phyloP scores from a whole-genome alignment of 2,888 invertebrate species.

The Isotomurus palustris region DNA sequence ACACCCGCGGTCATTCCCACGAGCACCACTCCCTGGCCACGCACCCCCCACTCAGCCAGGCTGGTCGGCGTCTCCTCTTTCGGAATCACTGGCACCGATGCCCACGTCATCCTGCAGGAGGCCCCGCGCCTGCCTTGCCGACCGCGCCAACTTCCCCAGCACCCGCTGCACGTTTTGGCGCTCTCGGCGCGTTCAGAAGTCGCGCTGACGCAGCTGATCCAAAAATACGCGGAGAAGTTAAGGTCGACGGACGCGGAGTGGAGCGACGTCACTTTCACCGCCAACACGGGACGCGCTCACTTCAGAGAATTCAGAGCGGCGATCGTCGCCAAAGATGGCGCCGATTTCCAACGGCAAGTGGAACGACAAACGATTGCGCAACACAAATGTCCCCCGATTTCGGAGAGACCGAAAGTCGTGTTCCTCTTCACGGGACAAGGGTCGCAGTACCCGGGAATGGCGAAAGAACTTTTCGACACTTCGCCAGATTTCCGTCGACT shows the following conservation, averaged over 20 bases:
- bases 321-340: slow-evolving; percentile 5
- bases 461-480: slow-evolving; percentile 16
- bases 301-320: slow-evolving; percentile 6
- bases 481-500: slow-evolving; percentile 19
- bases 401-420: not conserved
- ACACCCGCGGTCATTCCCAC: slow-evolving; percentile 20
- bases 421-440: slow-evolving; percentile 17
- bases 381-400: not conserved
- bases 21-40: not conserved
- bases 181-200: slow-evolving; percentile 17
- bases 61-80: slow-evolving; percentile 4
- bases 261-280: slow-evolving; percentile 12
- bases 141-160: not conserved
- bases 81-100: slow-evolving; percentile 11
- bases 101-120: slow-evolving; percentile 12
- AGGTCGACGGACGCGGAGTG: not conserved
- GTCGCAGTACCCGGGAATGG: slow-evolving; percentile 28
- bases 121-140: no score
- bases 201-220: slow-evolving; percentile 8
- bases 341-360: slow-evolving; percentile 1
- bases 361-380: not conserved
- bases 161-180: not conserved
- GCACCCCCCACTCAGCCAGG: not conserved
- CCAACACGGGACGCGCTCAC: slow-evolving; percentile 10
- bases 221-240: not conserved